phyloP scores from a whole-genome alignment of 2,888 invertebrate genomes.

The Hyppa rectilinea region DNA sequence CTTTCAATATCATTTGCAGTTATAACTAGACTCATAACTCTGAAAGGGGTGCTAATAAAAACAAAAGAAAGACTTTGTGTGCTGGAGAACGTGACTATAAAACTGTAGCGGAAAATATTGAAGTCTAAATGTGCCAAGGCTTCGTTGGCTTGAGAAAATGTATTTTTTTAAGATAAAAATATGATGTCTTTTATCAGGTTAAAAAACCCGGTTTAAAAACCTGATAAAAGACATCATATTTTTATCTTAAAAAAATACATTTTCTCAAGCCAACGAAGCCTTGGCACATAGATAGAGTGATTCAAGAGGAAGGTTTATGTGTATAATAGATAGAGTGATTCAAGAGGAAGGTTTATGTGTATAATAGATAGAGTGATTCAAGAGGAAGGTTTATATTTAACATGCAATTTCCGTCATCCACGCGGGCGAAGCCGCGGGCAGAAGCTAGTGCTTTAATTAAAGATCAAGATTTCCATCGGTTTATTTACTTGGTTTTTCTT shows the following conservation, averaged over 20 bases:
- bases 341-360: too few species aligned
- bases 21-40: conserved; percentile 41
- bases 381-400: too few species aligned
- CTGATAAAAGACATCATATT: background rate
- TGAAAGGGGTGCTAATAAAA: conserved; percentile 21
- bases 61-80: conserved; percentile 6
- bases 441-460: too few species aligned
- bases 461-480: too few species aligned
- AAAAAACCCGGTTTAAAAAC: background rate
- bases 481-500: too few species aligned
- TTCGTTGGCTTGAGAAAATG: background rate
- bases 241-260: background rate
- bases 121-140: background rate
- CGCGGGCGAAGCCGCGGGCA: too few species aligned
- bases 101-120: conserved; percentile 25
- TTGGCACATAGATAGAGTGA: too few species aligned
- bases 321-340: too few species aligned
- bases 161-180: background rate
- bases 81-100: conserved; percentile 2
- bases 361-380: too few species aligned
- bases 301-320: too few species aligned
- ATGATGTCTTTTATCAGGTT: background rate
- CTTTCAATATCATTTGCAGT: conserved; percentile 50
- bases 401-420: too few species aligned
- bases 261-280: background rate